Evolutionary conservation across 1,140 invertebrate genomes (phyloP).

Genomic region (Euglossa dilemma): DNA sequence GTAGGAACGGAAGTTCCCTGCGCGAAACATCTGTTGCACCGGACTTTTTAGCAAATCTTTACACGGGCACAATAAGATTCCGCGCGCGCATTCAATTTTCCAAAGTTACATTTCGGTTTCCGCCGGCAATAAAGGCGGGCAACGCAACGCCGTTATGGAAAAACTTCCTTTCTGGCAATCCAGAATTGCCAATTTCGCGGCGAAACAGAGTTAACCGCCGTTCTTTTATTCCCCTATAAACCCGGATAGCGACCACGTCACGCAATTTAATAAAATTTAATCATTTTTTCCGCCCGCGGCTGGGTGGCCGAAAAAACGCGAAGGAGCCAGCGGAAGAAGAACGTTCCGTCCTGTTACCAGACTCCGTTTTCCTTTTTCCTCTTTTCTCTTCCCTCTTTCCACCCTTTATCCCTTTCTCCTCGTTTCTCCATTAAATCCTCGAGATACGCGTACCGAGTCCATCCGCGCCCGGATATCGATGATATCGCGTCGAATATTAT

Average conservation of each 20-base stretch:
- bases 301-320: not conserved
- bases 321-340: not conserved
- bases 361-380: too few species aligned
- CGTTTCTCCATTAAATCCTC: slow-evolving; percentile 9
- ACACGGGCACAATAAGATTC: not conserved
- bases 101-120: slow-evolving; percentile 16
- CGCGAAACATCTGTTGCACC: slow-evolving; percentile 31
- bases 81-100: not conserved
- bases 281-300: not conserved
- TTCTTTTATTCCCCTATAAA: slow-evolving; percentile 27
- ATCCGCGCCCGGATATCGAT: not conserved
- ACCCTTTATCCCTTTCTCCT: too few species aligned
- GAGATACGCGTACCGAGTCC: not conserved
- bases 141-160: slow-evolving; percentile 17
- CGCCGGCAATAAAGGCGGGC: not conserved
- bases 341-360: not conserved
- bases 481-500: slow-evolving; percentile 8
- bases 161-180: slow-evolving; percentile 25
- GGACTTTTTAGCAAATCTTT: slow-evolving; percentile 19
- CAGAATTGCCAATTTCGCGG: slow-evolving; percentile 34
- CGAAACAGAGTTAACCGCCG: slow-evolving; percentile 19
- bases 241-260: not conserved
- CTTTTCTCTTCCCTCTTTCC: too few species aligned
- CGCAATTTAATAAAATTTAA: slow-evolving; percentile 26
- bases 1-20: not conserved